Conservation (phyloP, 2,888 invertebrate species). For the Holacanthella duospinosa region DNA sequence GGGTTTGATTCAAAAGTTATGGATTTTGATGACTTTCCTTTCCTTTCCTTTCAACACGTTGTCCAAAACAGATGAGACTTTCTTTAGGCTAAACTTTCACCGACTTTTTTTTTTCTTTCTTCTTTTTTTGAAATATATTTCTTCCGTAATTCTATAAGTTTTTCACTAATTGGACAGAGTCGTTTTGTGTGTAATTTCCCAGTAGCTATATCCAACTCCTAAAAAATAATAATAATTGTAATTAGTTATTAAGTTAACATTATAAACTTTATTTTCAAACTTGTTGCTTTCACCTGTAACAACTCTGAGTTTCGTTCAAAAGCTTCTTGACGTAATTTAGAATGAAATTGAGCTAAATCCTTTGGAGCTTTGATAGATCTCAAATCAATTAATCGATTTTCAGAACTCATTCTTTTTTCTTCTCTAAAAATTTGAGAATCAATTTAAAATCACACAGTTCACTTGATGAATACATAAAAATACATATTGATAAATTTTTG, state of each 20-base stretch:
- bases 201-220: conserved; percentile 24
- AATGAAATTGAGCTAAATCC: background rate
- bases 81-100: background rate
- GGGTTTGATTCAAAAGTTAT: too few relatives aligned
- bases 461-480: too few relatives aligned
- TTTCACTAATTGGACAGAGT: conserved; percentile 24
- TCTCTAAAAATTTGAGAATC: background rate
- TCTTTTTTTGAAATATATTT: background rate
- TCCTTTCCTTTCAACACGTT: too few relatives aligned
- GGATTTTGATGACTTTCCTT: too few relatives aligned
- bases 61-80: too few relatives aligned
- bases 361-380: background rate
- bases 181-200: conserved; percentile 26
- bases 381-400: background rate
- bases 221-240: background rate
- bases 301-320: conserved; percentile 20
- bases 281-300: conserved; percentile 14
- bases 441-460: background rate
- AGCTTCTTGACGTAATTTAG: conserved; percentile 11
- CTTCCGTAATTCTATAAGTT: conserved; percentile 19
- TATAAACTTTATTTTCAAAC: background rate
- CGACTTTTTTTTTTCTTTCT: background rate
- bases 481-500: background rate
- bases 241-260: background rate
- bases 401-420: background rate